Conservation (phyloP, 2,113 vertebrate species). For the Oryzias curvinotus region DNA sequence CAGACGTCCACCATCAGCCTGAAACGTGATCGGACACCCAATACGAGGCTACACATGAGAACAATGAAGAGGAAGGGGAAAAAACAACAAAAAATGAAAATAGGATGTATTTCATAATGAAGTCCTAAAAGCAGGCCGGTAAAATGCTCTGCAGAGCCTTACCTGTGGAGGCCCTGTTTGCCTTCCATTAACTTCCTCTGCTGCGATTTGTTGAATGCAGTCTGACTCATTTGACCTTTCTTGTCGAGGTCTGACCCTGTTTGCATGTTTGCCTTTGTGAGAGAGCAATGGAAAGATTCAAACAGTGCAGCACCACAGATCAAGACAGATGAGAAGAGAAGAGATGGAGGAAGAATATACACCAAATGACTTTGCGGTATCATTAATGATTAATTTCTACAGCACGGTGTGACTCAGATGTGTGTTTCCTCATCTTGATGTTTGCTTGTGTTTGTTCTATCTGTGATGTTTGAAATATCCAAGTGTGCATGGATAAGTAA, state of each 20-base stretch:
- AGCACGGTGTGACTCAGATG: conserved; percentile 7
- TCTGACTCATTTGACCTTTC: conserved; percentile 63
- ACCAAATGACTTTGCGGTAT: conserved; percentile 22
- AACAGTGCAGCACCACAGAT: conserved; percentile 13
- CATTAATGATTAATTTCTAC: conserved; percentile 33
- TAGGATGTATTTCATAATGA: conserved; percentile 4
- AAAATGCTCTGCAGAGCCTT: neutral
- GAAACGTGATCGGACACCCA: conserved; percentile 67
- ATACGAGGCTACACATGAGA: conserved; percentile 40
- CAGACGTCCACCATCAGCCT: conserved; percentile 65
- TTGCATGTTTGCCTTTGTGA: neutral
- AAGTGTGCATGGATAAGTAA: conserved; percentile 18
- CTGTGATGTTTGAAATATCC: conserved; percentile 38
- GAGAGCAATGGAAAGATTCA: conserved; percentile 20
- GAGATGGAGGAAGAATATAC: conserved; percentile 17
- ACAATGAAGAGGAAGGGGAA: conserved; percentile 11
- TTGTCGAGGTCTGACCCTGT: conserved; percentile 28
- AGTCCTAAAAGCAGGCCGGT: neutral
- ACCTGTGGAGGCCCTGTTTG: conserved; percentile 14
- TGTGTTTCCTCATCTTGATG: conserved; percentile 21
- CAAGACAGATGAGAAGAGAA: conserved; percentile 17
- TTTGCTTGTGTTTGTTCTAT: conserved; percentile 11
- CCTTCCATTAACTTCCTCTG: conserved; percentile 10
- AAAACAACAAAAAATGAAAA: conserved; percentile 1
- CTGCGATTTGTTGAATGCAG: conserved; percentile 15